These are phyloP conservation scores for Sinotaia quadrata DNA, from an alignment of 2,888 invertebrate genomes.

Conservation along the genomic window DNA sequence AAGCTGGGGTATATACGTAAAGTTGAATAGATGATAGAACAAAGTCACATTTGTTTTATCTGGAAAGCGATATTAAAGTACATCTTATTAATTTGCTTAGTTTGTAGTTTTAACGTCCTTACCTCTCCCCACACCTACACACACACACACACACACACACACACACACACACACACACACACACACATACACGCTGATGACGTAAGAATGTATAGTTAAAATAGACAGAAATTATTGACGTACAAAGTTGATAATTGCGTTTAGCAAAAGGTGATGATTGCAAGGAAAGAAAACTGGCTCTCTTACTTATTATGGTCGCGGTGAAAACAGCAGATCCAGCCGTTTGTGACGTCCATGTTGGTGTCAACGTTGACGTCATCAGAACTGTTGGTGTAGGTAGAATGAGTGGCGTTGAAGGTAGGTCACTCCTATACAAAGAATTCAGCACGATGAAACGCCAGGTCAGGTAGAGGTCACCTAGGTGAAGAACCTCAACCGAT, in stretches of 20 bases:
- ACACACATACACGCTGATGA: not conserved
- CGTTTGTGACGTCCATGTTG: not conserved
- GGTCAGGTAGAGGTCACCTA: constrained; percentile 25
- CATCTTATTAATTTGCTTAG: no score
- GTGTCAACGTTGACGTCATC: not conserved
- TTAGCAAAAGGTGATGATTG: no score
- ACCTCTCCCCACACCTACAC: no score
- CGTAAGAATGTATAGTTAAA: not conserved
- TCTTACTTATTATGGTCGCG: no score
- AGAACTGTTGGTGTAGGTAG: not conserved
- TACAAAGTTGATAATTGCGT: no score
- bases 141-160: constrained; percentile 20
- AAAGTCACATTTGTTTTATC: constrained; percentile 26
- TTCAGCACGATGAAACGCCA: constrained; percentile 5
- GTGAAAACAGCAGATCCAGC: not conserved
- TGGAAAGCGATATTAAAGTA: no score
- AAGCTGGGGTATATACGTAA: constrained; percentile 20
- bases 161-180: constrained; percentile 4
- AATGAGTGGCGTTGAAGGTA: not conserved
- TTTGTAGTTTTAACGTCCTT: no score
- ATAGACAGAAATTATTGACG: no score
- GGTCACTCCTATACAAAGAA: not conserved
- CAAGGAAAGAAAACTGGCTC: no score
- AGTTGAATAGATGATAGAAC: constrained; percentile 29
- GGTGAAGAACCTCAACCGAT: constrained; percentile 24